These are phyloP conservation scores for Pachydiplax longipennis DNA, from an alignment of 2,888 invertebrate genomes.

Conservation along the genomic window DNA sequence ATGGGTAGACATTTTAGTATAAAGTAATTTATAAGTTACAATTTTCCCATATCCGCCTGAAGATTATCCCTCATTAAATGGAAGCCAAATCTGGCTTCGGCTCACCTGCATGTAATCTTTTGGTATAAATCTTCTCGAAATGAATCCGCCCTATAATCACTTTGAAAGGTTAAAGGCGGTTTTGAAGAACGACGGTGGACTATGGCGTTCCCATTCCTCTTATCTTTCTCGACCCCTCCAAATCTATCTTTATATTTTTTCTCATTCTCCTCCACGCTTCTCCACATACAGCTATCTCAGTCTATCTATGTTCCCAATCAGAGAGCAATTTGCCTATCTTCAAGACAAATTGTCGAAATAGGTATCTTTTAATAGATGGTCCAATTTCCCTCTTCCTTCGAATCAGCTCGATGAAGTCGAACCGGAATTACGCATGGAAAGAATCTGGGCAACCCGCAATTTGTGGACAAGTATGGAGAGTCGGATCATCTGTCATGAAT, in stretches of 20 bases:
- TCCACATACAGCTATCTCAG: neutral
- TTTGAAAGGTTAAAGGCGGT: neutral
- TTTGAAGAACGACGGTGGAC: neutral
- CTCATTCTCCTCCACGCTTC: neutral
- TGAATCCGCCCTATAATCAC: constrained; percentile 26
- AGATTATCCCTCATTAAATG: neutral
- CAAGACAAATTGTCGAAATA: no score
- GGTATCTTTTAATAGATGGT: no score
- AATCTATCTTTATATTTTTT: neutral
- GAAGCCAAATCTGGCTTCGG: neutral
- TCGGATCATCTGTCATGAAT: no score
- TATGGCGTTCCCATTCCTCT: neutral
- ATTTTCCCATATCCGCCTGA: neutral
- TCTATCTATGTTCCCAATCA: no score
- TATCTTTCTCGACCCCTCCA: neutral
- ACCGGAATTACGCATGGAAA: no score
- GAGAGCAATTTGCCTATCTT: no score
- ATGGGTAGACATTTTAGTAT: neutral
- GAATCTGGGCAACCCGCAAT: no score
- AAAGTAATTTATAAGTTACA: neutral
- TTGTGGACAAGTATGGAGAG: no score
- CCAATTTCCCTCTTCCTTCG: no score
- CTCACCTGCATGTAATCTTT: neutral
- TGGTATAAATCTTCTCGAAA: neutral
- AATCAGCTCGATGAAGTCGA: no score